These are phyloP conservation scores for Cochlearius cochlearius DNA, from an alignment of 2,113 vertebrate species.

Conservation along the genomic window DNA sequence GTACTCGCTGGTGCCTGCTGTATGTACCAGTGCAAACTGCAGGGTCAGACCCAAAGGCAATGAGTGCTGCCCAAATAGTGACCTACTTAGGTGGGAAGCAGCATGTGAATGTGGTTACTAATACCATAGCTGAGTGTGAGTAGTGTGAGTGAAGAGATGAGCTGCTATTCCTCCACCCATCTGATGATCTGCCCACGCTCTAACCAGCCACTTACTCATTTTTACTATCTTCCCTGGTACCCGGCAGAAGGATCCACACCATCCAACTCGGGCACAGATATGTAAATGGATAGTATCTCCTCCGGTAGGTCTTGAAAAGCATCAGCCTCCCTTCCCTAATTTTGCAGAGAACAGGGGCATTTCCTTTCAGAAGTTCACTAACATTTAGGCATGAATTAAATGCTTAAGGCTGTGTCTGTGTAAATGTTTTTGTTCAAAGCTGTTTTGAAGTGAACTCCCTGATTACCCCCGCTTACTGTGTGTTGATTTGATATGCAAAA, in stretches of 20 bases:
- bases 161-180: neutral
- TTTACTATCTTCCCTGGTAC: neutral
- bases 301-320: neutral
- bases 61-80: neutral
- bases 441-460: conserved; percentile 6
- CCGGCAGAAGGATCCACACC: neutral
- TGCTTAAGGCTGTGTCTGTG: neutral
- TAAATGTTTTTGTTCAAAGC: conserved; percentile 1
- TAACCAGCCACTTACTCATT: neutral
- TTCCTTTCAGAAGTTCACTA: neutral
- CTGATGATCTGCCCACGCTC: neutral
- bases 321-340: neutral
- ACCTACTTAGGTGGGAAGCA: neutral
- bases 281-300: neutral
- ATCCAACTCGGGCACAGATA: neutral
- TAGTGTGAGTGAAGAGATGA: neutral
- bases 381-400: neutral
- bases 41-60: neutral
- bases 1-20: neutral
- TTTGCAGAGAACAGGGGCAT: neutral
- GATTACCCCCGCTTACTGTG: neutral
- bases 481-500: conserved; percentile 3
- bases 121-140: neutral
- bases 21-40: neutral
- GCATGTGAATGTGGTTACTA: neutral